phyloP scores from a whole-genome alignment of 2,113 vertebrate species.

The Myiozetetes cayanensis region DNA sequence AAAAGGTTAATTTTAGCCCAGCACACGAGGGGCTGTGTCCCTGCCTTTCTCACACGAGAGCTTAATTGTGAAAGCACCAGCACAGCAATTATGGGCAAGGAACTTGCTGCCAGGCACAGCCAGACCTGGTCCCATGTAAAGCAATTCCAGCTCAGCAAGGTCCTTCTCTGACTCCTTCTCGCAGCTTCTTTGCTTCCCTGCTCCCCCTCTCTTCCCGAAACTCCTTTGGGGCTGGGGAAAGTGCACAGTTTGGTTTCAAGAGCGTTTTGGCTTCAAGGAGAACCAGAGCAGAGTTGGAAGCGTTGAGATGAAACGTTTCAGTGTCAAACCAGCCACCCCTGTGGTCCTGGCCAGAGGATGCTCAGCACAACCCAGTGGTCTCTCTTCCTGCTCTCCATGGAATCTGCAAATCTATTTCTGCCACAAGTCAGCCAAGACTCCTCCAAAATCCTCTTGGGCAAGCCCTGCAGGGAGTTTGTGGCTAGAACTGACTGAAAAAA shows the following conservation, averaged over 20 bases:
- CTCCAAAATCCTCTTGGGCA: not conserved
- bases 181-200: not conserved
- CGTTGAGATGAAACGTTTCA: fast-evolving
- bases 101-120: not conserved
- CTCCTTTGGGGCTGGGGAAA: not conserved
- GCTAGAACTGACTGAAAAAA: not conserved
- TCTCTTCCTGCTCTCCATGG: not conserved
- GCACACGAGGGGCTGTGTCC: fast-evolving
- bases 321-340: not conserved
- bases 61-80: not conserved
- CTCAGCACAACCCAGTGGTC: not conserved
- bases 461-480: not conserved
- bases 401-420: not conserved
- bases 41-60: not conserved
- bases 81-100: fast-evolving
- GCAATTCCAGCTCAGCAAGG: not conserved
- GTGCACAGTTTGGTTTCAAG: not conserved
- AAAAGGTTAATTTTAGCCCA: not conserved
- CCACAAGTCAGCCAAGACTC: not conserved
- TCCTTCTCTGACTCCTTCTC: not conserved
- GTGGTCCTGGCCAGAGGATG: fast-evolving
- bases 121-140: fast-evolving
- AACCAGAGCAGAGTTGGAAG: not conserved
- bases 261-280: not conserved
- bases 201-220: not conserved